phyloP scores from a whole-genome alignment of 2,113 vertebrate species.

The Otis tarda region DNA sequence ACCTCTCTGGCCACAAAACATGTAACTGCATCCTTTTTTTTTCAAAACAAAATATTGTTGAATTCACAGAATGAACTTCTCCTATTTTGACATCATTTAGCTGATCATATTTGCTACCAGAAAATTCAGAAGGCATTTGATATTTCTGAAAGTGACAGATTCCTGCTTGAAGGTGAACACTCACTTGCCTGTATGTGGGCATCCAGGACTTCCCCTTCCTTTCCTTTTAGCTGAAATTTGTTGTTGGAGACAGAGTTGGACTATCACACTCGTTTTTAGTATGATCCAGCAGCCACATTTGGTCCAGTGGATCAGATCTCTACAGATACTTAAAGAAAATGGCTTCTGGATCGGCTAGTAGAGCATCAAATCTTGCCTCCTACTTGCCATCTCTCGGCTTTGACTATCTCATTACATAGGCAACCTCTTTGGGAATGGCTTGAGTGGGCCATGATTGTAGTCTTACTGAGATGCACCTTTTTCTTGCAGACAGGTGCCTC shows the following conservation, averaged over 20 bases:
- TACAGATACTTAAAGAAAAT: background rate
- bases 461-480: background rate
- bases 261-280: background rate
- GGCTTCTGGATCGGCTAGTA: background rate
- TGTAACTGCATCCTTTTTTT: background rate
- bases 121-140: background rate
- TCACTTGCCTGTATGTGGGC: rapidly evolving
- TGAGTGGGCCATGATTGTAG: background rate
- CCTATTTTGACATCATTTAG: background rate
- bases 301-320: background rate
- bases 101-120: background rate
- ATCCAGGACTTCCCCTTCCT: background rate
- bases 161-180: background rate
- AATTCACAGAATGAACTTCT: background rate
- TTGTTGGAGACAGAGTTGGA: background rate
- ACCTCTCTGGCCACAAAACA: background rate
- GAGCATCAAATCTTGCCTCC: background rate
- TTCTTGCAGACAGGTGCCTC: background rate
- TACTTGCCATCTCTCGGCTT: background rate
- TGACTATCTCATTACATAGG: background rate
- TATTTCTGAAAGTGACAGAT: background rate
- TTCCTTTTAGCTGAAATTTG: background rate
- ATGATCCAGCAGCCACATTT: background rate
- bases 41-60: background rate
- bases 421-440: rapidly evolving